Conservation (phyloP, 1,140 invertebrate genomes). For the Tetragonula clypearis region DNA sequence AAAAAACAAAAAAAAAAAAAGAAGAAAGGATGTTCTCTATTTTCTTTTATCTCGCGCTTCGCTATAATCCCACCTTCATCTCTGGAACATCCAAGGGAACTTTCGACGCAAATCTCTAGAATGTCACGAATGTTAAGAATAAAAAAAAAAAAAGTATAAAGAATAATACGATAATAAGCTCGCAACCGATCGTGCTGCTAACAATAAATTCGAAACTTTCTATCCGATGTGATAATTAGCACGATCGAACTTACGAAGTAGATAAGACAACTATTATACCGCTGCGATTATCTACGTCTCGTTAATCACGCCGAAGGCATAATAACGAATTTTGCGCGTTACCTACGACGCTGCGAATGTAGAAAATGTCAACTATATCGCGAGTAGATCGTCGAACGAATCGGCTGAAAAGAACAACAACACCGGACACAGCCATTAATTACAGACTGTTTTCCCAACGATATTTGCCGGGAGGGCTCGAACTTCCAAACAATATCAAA, state of each 20-base stretch:
- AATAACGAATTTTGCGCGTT: background rate
- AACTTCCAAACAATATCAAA: constrained; percentile 29
- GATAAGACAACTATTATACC: background rate
- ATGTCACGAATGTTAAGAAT: background rate
- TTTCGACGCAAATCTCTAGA: background rate
- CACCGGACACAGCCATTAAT: background rate
- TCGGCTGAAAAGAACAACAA: background rate
- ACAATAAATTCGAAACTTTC: background rate
- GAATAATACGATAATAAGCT: background rate
- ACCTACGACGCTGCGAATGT: background rate
- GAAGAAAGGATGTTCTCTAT: no score
- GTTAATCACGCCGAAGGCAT: background rate
- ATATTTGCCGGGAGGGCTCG: constrained; percentile 12
- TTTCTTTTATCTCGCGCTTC: background rate
- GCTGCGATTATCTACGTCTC: background rate
- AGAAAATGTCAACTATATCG: background rate
- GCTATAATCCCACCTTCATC: background rate
- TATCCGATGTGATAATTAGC: background rate
- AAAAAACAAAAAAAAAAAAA: no score
- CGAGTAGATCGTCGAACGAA: background rate
- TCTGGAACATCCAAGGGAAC: background rate
- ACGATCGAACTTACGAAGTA: background rate
- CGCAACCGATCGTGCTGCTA: background rate
- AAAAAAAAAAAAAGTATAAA: background rate
- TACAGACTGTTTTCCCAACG: background rate